Percentiles rank a stretch among this genome's conserved stretches.
Evolutionary conservation across 1,140 invertebrate genomes (phyloP).

Genomic region (Diorhabda elongata): DNA sequence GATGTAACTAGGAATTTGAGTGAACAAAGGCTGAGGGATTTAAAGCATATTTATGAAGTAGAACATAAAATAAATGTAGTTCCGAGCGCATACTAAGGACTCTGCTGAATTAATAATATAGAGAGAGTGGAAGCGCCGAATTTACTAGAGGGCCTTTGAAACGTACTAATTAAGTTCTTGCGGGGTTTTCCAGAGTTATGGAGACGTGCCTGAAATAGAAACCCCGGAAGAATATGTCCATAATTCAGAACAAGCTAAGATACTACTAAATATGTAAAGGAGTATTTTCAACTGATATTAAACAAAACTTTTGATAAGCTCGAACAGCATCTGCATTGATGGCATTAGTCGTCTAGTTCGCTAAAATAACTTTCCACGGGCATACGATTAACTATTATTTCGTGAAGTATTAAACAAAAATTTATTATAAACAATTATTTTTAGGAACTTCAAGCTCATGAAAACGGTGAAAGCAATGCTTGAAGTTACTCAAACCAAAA

Average conservation of each 20-base stretch:
- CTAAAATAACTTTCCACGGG: no score
- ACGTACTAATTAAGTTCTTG: conserved; percentile 10
- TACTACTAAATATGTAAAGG: not conserved
- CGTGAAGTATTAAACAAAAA: no score
- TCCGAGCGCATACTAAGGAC: conserved; percentile 6
- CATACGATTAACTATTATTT: no score
- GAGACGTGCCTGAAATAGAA: conserved; percentile 3
- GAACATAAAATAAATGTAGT: conserved; percentile 11
- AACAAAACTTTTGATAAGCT: no score
- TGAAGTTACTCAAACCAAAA: no score
- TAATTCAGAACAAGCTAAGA: not conserved
- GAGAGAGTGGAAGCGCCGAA: conserved; percentile 4
- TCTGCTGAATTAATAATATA: conserved; percentile 4
- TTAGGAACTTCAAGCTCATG: no score
- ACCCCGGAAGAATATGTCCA: conserved; percentile 4
- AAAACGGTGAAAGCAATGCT: no score
- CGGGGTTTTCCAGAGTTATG: conserved; percentile 10
- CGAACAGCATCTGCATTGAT: no score
- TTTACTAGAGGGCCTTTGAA: conserved; percentile 8
- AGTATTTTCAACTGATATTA: not conserved
- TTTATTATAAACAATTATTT: no score
- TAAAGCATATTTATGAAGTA: conserved; percentile 15
- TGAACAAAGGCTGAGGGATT: conserved; percentile 11
- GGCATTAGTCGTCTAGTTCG: no score
- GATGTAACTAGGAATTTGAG: not conserved